Base-by-base conservation (phyloP, 2,113 vertebrate genomes). In the Pelvicachromis taeniatus region DNA sequence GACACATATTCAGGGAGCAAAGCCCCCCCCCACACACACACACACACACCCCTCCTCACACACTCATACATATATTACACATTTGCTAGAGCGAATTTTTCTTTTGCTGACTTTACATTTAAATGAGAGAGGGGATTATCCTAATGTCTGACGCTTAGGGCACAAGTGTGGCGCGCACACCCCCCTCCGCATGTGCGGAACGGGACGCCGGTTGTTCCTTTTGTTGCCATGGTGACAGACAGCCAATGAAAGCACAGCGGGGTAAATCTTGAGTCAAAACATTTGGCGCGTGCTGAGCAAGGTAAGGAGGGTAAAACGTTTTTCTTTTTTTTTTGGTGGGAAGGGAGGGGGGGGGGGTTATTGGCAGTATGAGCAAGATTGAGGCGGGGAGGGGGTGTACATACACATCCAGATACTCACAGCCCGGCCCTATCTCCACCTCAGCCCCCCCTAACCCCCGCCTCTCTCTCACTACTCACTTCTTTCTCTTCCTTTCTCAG, bases 31-130 rank as follows among this genome's bases (percentile, higher is more conserved):
- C 19, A 33, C 31, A 0, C 29, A 1, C 56, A 33, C 31, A 61
- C 31, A 59, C 56, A 16, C 52, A 23, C 29, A 12, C 40, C 3
- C 13, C 68, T 9, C 55, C 33, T 9, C 86, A 58, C 54, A 23
- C 45, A 6, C 84, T 77, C 85, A 87, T 58, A 87, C 78, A 91
- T 82, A 84, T 70, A 86, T 61, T 80, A 85, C 48, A 88, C 83
- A 89, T 87, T 81, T 88, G 84, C 86, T 53, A 38, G 59, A 93
- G 86, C 13, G 11, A 92, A 89, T 92, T 90, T 87, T 88, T 89
- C 88, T 95, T 94, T 90, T 94, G 94, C 94, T 95, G 94, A 95
- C 92, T 95, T 94, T 95, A 92, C 94, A 94, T 94, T 94, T 95
- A 91, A 93, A 93, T 94, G 92, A 94, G 93, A 85, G 45, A 89